phyloP scores from a whole-genome alignment of 2,113 vertebrate species.

The Leucoraja erinaceus region DNA sequence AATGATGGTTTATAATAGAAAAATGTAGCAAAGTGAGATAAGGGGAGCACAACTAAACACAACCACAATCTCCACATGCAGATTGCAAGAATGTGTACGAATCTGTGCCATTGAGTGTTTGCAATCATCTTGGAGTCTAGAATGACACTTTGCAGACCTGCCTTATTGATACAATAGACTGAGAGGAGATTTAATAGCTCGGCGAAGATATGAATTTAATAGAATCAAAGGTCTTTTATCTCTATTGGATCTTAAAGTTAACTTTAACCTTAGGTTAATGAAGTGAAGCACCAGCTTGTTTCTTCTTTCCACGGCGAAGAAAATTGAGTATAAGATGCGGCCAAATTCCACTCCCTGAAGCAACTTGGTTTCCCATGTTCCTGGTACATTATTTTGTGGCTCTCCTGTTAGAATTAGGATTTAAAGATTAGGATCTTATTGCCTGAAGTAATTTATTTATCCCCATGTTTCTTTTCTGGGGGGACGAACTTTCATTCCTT shows the following conservation, averaged over 20 bases:
- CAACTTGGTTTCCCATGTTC: no score
- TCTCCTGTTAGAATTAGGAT: no score
- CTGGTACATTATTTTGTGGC: no score
- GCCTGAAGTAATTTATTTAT: no score
- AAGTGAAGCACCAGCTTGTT: neutral
- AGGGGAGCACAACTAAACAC: no score
- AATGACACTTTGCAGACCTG: neutral
- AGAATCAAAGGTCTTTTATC: neutral
- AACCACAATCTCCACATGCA: no score
- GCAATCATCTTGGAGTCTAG: neutral
- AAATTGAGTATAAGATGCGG: neutral
- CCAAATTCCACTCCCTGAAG: neutral
- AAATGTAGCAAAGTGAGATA: neutral
- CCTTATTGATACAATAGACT: neutral
- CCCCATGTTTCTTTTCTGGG: no score
- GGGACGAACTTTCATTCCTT: no score
- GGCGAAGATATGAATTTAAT: neutral
- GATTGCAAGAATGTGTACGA: no score
- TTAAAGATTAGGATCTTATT: no score
- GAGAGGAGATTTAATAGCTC: neutral
- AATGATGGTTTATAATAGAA: neutral
- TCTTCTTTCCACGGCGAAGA: neutral
- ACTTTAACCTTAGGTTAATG: neutral
- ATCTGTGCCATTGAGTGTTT: neutral
- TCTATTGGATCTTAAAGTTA: no score